phyloP scores from a whole-genome alignment of 2,888 invertebrate species.

The Caenorhabditis becei region DNA sequence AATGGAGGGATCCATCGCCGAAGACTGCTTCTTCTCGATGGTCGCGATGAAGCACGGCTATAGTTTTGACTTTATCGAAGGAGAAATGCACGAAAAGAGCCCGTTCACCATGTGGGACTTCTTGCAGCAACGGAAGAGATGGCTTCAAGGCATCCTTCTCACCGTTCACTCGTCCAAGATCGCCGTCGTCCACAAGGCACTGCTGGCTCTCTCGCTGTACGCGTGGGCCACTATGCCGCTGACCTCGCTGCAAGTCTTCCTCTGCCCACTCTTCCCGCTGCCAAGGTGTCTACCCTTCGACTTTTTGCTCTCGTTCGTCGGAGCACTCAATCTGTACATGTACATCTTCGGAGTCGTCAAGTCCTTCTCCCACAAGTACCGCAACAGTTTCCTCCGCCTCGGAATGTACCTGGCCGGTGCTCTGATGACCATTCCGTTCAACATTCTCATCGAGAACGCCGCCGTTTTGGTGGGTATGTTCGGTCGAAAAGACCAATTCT shows the following conservation, averaged over 20 bases:
- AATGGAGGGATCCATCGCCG: slow-evolving; percentile 96
- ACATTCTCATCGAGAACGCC: slow-evolving; percentile 94
- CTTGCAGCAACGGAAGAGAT: slow-evolving; percentile 95
- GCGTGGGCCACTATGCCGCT: slow-evolving; percentile 96
- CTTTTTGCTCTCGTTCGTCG: slow-evolving; percentile 92
- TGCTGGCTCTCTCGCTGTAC: slow-evolving; percentile 92
- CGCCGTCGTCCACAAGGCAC: slow-evolving; percentile 83
- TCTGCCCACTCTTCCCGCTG: slow-evolving; percentile 91
- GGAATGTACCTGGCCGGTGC: slow-evolving; percentile 86
- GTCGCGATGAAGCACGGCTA: slow-evolving; percentile 93
- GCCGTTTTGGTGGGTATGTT: slow-evolving; percentile 96
- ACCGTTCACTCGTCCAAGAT: slow-evolving; percentile 82
- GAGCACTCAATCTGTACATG: slow-evolving; percentile 96
- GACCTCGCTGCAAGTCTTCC: slow-evolving; percentile 88
- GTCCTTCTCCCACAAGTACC: slow-evolving; percentile 88
- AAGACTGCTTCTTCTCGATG: slow-evolving; percentile 98
- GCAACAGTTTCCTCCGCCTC: slow-evolving; percentile 76
- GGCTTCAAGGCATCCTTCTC: slow-evolving; percentile 86
- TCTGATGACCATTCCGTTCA: slow-evolving; percentile 92
- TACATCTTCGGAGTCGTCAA: slow-evolving; percentile 97
- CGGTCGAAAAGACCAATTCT: slow-evolving; percentile 96
- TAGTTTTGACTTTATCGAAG: slow-evolving; percentile 95
- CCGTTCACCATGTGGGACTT: slow-evolving; percentile 96
- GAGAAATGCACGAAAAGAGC: slow-evolving; percentile 99
- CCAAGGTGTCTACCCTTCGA: slow-evolving; percentile 87